Percentiles rank a stretch among this genome's conserved stretches.
Evolutionary conservation across 2,113 vertebrate genomes (phyloP).

Genomic region (Elaphurus davidianus): DNA sequence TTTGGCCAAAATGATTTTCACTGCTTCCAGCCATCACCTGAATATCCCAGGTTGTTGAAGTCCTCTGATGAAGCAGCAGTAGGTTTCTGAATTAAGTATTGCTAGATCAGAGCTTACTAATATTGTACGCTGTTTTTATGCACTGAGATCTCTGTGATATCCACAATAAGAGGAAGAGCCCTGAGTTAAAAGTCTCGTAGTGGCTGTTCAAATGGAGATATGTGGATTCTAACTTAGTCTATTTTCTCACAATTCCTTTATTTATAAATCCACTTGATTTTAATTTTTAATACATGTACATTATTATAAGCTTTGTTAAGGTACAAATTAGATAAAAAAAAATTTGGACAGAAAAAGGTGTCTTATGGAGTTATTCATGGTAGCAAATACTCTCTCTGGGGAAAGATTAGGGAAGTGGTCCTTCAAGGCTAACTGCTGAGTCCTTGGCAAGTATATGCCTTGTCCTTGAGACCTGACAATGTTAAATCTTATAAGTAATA

Average conservation of each 20-base stretch:
- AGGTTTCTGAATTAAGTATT: background rate
- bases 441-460: background rate
- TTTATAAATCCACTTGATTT: background rate
- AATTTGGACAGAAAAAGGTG: background rate
- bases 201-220: background rate
- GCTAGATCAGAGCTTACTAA: background rate
- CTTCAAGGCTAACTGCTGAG: conserved; percentile 10
- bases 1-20: background rate
- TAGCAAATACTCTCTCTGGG: background rate
- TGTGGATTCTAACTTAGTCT: background rate
- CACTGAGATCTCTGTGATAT: background rate
- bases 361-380: background rate
- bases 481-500: background rate
- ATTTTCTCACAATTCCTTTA: conserved; percentile 8
- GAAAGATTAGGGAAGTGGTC: conserved; percentile 18
- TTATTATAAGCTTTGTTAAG: background rate
- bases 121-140: background rate
- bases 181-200: background rate
- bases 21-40: background rate
- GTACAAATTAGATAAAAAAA: background rate
- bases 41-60: background rate
- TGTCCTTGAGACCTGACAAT: background rate
- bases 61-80: background rate
- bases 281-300: background rate
- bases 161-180: background rate